Conservation (phyloP, 53 echinoderm and acorn worm species). For the Apostichopus leukothele region DNA sequence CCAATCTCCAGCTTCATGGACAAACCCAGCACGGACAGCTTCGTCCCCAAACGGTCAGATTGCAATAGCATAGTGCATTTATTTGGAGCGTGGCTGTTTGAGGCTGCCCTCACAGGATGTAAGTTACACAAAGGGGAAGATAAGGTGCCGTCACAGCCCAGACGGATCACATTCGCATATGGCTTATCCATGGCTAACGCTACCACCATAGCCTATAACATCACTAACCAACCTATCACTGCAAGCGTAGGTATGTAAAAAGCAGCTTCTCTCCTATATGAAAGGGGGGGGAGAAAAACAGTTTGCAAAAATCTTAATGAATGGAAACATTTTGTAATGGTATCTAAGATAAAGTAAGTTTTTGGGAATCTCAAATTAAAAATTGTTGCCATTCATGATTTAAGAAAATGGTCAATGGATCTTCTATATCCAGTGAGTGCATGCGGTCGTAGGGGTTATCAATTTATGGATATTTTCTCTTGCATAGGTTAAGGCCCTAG, state of each 20-base stretch:
- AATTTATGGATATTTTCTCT: no score
- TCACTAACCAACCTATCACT: slow-evolving; percentile 69
- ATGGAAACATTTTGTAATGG: no score
- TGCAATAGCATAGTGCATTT: slow-evolving; percentile 97
- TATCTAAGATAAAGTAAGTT: no score
- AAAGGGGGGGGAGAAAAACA: background rate
- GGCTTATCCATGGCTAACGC: slow-evolving; percentile 64
- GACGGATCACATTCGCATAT: slow-evolving; percentile 66
- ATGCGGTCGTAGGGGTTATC: no score
- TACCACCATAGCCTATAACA: slow-evolving; percentile 55
- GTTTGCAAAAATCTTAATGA: slow-evolving; percentile 33
- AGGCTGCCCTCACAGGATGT: slow-evolving; percentile 98
- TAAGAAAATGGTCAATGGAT: no score
- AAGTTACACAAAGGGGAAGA: slow-evolving; percentile 76
- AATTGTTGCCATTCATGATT: no score
- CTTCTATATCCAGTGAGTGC: no score
- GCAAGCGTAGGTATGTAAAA: slow-evolving; percentile 70
- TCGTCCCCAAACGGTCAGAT: slow-evolving; percentile 72
- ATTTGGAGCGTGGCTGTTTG: slow-evolving; percentile 98
- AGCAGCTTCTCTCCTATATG: slow-evolving; percentile 17
- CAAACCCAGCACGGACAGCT: slow-evolving; percentile 29
- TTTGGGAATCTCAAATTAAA: no score
- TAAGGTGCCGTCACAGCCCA: slow-evolving; percentile 62
- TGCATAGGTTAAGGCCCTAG: no score
- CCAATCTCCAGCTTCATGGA: slow-evolving; percentile 51